Base-by-base conservation (phyloP, 2,888 invertebrate species). In the Urechis unicinctus region DNA sequence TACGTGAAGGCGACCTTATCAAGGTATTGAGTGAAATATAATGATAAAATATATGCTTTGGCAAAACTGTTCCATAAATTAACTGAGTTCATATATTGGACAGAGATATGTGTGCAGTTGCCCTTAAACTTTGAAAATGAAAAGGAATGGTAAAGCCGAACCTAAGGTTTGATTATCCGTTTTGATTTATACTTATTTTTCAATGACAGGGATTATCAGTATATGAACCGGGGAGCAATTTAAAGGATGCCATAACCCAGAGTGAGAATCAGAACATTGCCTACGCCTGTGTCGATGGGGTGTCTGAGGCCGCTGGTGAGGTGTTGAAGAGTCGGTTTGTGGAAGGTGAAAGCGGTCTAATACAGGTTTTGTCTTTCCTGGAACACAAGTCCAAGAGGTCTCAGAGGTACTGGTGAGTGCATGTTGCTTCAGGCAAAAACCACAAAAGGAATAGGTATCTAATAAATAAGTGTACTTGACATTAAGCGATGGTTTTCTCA, bases 331-430 rank as follows among this genome's bases (percentile, higher is more conserved):
- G 62, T 24, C 50, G 52, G 42, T 55, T 46, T 50, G 46, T 51
- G 24, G 31, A 46, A 1, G 50, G 42, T 30, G 48, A 52, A 22
- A 25, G 48, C 9, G 61, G 62, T 4, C 57, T 62, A 41, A 55
- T 62, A 17, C 57, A 57, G 28, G 36, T 49, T 6, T 28, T 53
- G 24, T 42, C 36, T 29, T 47, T 60, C 13, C 28, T 56, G 5
- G 62, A 63, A 52, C 63, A 63, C 53, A 56, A 52, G 31, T 55
- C 59, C 28, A 55, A 56, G 44, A 26, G 60, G 41, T 49, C 52
- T 6, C 50, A 58, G 17, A 60, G 60, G 21, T 55, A 47, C 21
- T 62, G 62, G 62, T 62, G 28, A 28, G 62, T 52, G n/a, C 2
- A 22, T 22, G 44, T n/a, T n/a, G n/a, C n/a, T n/a, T n/a, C n/a